phyloP scores from a whole-genome alignment of 2,113 vertebrate species.

The Elaphurus davidianus region DNA sequence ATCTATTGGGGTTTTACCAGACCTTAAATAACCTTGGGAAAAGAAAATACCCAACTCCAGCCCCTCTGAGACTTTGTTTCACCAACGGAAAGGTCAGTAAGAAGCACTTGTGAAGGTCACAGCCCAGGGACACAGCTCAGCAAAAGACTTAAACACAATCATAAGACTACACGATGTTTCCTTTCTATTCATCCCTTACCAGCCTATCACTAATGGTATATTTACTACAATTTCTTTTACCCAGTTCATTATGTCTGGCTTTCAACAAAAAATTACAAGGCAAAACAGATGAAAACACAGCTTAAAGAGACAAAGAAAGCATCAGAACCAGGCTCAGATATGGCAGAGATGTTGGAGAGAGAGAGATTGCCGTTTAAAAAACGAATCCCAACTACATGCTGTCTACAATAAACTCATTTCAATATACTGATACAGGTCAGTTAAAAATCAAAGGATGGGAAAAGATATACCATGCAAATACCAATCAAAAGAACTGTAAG shows the following conservation, averaged over 20 bases:
- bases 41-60: background rate
- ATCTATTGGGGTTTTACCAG: background rate
- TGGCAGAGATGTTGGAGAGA: background rate
- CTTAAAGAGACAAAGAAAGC: background rate
- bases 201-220: background rate
- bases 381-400: background rate
- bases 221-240: background rate
- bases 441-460: background rate
- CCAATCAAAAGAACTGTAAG: background rate
- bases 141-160: background rate
- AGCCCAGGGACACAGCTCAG: background rate
- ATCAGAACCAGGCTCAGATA: background rate
- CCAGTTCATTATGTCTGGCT: background rate
- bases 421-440: background rate
- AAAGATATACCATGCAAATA: background rate
- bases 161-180: background rate
- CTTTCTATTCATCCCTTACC: background rate
- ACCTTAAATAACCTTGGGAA: background rate
- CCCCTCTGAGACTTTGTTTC: too few relatives aligned
- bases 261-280: background rate
- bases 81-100: background rate
- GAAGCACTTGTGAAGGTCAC: background rate
- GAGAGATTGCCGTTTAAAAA: background rate
- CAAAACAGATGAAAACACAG: background rate
- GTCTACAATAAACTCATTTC: background rate